A percentile compares a stretch with the other conserved stretches of the same genome.
These are phyloP conservation scores for Abramis brama DNA, from an alignment of 2,113 vertebrate genomes.

Conservation along the genomic window DNA sequence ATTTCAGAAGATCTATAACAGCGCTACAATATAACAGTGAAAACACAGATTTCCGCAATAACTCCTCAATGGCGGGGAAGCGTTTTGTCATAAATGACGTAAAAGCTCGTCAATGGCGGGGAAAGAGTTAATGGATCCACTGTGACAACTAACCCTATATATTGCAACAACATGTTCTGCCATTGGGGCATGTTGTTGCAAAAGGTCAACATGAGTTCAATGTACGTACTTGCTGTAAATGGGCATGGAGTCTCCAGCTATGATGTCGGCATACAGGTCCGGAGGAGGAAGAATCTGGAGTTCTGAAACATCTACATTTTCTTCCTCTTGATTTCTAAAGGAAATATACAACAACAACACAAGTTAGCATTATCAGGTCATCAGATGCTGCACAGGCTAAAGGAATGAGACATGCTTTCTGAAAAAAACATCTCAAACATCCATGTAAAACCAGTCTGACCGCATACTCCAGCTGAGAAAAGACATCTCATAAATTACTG, in stretches of 20 bases:
- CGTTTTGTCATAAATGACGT: too few relatives aligned
- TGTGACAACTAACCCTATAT: not conserved
- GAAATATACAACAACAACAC: not conserved
- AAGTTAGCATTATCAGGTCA: not conserved
- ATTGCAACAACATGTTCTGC: not conserved
- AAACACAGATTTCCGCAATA: too few relatives aligned
- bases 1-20: too few relatives aligned
- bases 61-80: too few relatives aligned
- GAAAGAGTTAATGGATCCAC: too few relatives aligned
- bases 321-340: constrained; percentile 57
- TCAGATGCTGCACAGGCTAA: not conserved
- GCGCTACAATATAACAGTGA: too few relatives aligned
- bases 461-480: constrained; percentile 34
- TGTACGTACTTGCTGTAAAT: constrained; percentile 30
- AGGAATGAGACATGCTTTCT: not conserved
- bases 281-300: constrained; percentile 74
- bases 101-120: too few relatives aligned
- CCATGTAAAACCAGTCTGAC: constrained; percentile 51
- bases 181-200: not conserved
- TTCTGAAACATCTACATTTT: constrained; percentile 31
- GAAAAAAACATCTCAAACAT: not conserved
- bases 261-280: constrained; percentile 71
- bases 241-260: not conserved
- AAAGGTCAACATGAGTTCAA: not conserved
- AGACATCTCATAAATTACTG: constrained; percentile 38